A percentile compares a stretch with the other conserved stretches of the same genome.
Conservation (phyloP, 2,888 invertebrate genomes). For the Cerceris ruficornis region DNA sequence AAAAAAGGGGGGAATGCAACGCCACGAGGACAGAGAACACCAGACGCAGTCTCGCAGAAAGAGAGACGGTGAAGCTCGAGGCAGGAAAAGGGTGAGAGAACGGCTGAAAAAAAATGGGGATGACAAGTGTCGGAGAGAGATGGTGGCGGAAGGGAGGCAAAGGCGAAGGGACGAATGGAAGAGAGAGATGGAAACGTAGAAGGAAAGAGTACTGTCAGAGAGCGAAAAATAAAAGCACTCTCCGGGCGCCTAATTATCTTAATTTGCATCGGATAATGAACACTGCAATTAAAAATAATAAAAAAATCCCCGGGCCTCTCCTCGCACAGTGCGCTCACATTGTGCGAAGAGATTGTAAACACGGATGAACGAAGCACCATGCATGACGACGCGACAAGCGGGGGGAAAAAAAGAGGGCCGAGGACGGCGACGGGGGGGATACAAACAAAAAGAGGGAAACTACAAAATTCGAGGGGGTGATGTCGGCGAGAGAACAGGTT, state of each 20-base stretch:
- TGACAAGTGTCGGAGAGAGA: background rate
- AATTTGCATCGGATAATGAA: constrained; percentile 71
- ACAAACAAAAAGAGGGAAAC: constrained; percentile 32
- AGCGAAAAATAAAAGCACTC: constrained; percentile 65
- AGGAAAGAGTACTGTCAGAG: background rate
- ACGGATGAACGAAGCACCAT: constrained; percentile 34
- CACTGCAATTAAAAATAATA: constrained; percentile 63
- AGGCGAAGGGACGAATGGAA: constrained; percentile 10
- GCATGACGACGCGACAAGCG: constrained; percentile 12
- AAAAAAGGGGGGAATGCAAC: background rate
- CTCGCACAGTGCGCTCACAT: background rate
- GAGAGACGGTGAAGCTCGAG: background rate
- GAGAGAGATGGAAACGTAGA: background rate
- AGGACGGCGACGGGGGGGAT: constrained; percentile 11
- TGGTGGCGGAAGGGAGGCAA: background rate
- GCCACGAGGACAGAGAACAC: background rate
- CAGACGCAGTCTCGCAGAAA: background rate
- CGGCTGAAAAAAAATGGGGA: constrained; percentile 17
- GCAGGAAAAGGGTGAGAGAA: constrained; percentile 25
- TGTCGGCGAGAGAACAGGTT: constrained; percentile 37
- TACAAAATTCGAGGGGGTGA: constrained; percentile 35
- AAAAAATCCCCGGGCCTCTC: constrained; percentile 1
- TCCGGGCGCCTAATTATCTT: constrained; percentile 69
- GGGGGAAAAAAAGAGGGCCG: background rate
- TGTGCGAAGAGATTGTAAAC: constrained; percentile 44